These are phyloP conservation scores for Pogonus chalceus DNA, from an alignment of 1,140 invertebrate species.

Conservation along the genomic window DNA sequence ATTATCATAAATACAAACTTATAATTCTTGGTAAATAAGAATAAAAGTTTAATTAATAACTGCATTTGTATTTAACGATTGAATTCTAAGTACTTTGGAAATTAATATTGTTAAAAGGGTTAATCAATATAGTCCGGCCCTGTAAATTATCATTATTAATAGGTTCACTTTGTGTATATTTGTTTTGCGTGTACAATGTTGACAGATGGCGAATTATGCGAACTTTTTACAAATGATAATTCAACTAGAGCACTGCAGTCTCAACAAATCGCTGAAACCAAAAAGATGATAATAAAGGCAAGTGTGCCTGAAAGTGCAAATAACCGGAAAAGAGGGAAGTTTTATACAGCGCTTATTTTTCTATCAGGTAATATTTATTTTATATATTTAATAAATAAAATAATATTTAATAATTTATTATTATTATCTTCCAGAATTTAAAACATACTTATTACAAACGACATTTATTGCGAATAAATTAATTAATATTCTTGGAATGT, in stretches of 20 bases:
- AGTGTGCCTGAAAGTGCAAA: background rate
- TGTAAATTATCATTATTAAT: conserved; percentile 2
- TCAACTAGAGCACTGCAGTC: background rate
- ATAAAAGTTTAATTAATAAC: no score
- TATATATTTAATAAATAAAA: no score
- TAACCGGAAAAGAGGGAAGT: background rate
- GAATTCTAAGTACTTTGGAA: no score
- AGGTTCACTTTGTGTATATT: background rate
- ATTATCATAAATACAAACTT: no score
- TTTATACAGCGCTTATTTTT: background rate
- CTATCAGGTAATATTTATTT: background rate
- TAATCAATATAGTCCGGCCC: background rate
- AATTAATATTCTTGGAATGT: no score
- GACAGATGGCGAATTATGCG: conserved; percentile 2
- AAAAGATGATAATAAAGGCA: background rate
- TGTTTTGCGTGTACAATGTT: conserved; percentile 2
- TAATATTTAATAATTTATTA: no score
- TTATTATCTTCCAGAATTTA: no score
- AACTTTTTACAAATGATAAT: conserved; percentile 1
- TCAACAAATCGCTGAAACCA: background rate
- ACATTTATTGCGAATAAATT: no score
- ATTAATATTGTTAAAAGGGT: no score
- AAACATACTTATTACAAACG: no score
- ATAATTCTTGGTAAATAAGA: no score
- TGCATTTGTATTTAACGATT: no score